These are phyloP conservation scores for Vanessa atalanta DNA, from an alignment of 1,140 invertebrate genomes.

Conservation along the genomic window DNA sequence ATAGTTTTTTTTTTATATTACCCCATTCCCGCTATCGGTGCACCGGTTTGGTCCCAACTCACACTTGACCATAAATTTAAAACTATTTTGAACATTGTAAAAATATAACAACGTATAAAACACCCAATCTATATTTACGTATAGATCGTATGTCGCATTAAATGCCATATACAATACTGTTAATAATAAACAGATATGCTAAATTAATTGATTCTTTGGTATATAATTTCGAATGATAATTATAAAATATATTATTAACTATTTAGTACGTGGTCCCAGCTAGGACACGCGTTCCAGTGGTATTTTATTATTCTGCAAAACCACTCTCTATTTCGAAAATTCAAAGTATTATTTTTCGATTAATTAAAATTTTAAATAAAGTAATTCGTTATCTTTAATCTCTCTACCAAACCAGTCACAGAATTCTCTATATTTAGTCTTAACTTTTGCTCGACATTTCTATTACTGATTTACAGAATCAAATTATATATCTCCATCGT, in stretches of 20 bases:
- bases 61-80: constrained; percentile 45
- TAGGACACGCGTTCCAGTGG: constrained; percentile 20
- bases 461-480: neutral
- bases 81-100: constrained; percentile 47
- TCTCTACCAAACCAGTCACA: constrained; percentile 74
- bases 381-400: constrained; percentile 32
- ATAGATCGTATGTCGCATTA: constrained; percentile 73
- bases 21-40: constrained; percentile 65
- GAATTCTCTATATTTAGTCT: constrained; percentile 24
- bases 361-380: constrained; percentile 27
- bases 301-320: constrained; percentile 10
- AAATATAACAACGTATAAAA: constrained; percentile 58
- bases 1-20: constrained; percentile 53
- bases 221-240: constrained; percentile 38
- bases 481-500: neutral
- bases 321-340: constrained; percentile 13
- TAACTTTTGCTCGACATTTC: constrained; percentile 31
- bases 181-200: constrained; percentile 67
- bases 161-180: constrained; percentile 68
- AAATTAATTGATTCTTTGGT: constrained; percentile 67
- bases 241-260: constrained; percentile 19
- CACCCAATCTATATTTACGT: constrained; percentile 60
- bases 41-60: constrained; percentile 78
- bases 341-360: constrained; percentile 5
- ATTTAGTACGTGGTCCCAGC: constrained; percentile 26